Base-by-base conservation (phyloP, 2,797 vertebrate genomes). In the Catamblyrhynchus diadema region DNA sequence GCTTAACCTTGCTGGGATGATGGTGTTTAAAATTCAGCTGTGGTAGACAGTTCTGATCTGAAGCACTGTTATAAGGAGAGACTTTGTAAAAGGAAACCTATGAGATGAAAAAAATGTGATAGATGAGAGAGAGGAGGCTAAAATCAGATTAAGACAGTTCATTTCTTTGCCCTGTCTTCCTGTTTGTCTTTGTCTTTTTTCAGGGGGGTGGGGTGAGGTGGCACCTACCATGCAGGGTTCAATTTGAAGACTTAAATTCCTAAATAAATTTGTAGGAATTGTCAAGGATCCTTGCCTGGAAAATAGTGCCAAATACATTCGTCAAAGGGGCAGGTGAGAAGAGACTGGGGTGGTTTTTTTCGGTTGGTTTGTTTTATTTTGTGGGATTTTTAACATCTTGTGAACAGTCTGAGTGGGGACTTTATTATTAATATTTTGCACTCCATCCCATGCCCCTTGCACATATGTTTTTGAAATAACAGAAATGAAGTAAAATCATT, bases 251-350 rank as follows among this genome's bases (percentile, higher is more conserved):
- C 54, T 94, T 89, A 95, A 96, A 95, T 94, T 62, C 32, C 66
- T 93, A 94, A 96, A 95, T 90, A 93, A 96, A 94, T 95, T 73
- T 83, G 88, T 79, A 27, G 64, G 91, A 97, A 97, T 59, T 65
- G 33, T n/a, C 33, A 53, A 79, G 64, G 25, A 97, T 97, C 78
- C 44, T 95, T 89, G 42, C 28, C 65, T 94, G 48, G 32, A 94
- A 80, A 82, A 87, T 16, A 87, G 61, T 39, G 42, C 27, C 60
- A 91, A 96, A 95, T 22, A 72, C 75, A 92, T 96, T 97, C 6
- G 81, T 96, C 93, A 97, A 87, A 97, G 62, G 61, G 61, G 10
- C 71, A 92, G 53, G 64, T 51, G 69, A 75, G 71, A 73, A 96
- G 97, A 90, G 88, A 69, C 89, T 84, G 48, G 5, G 13, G 0